These are phyloP conservation scores for Sinelater perroti DNA, from an alignment of 2,888 invertebrate species.

Conservation along the genomic window DNA sequence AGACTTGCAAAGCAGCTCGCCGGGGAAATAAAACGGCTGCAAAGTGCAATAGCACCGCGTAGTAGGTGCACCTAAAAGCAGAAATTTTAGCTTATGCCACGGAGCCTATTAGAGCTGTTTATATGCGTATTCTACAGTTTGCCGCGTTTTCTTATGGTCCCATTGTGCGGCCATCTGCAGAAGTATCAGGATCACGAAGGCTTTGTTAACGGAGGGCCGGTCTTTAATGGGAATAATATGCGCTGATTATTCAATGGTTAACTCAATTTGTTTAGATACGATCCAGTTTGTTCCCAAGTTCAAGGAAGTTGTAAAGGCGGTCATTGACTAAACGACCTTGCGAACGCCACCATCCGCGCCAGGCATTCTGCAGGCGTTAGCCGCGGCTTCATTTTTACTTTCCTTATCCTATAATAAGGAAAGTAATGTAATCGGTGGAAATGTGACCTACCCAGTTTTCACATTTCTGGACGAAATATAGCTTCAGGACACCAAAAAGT, in stretches of 20 bases:
- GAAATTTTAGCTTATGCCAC: constrained; percentile 2
- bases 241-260: constrained; percentile 33
- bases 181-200: constrained; percentile 33
- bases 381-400: too few relatives aligned
- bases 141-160: constrained; percentile 14
- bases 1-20: too few relatives aligned
- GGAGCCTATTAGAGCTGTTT: neutral
- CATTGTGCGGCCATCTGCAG: constrained; percentile 24
- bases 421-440: too few relatives aligned
- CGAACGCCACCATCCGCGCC: constrained; percentile 15
- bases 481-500: too few relatives aligned
- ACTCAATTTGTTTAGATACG: constrained; percentile 42
- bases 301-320: constrained; percentile 55
- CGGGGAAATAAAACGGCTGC: too few relatives aligned
- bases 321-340: constrained; percentile 58
- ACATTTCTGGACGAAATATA: too few relatives aligned
- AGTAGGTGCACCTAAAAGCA: too few relatives aligned
- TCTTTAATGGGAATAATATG: constrained; percentile 32
- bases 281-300: constrained; percentile 53
- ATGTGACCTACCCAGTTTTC: too few relatives aligned
- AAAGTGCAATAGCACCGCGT: too few relatives aligned
- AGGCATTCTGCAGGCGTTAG: neutral
- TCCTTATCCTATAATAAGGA: too few relatives aligned
- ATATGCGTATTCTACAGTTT: constrained; percentile 3
- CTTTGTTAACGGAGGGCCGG: constrained; percentile 26